A percentile compares a stretch with the other conserved stretches of the same genome.
phyloP scores from a whole-genome alignment of 1,140 invertebrate species.

The Heliconius nattereri region DNA sequence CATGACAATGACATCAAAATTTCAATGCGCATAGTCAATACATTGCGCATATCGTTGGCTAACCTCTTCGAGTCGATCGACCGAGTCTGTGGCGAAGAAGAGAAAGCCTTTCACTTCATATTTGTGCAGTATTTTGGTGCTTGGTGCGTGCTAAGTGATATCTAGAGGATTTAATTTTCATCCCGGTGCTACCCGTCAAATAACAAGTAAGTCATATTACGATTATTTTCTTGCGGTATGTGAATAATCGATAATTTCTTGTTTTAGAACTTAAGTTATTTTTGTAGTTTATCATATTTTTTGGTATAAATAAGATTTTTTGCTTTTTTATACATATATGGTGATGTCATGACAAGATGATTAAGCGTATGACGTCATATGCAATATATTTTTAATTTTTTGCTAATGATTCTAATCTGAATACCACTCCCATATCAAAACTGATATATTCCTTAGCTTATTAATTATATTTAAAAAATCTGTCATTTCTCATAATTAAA shows the following conservation, averaged over 20 bases:
- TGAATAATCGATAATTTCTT: conserved; percentile 34
- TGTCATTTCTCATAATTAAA: not conserved
- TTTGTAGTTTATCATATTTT: not conserved
- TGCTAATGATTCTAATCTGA: conserved; percentile 6
- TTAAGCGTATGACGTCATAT: conserved; percentile 42
- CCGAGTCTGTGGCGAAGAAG: conserved; percentile 64
- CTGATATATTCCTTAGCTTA: not conserved
- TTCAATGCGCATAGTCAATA: conserved; percentile 79
- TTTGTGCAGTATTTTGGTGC: conserved; percentile 73
- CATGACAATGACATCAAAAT: conserved; percentile 66
- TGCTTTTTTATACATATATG: conserved; percentile 16
- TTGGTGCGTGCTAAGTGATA: conserved; percentile 69
- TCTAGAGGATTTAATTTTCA: conserved; percentile 57
- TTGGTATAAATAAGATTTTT: not conserved
- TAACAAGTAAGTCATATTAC: conserved; percentile 61
- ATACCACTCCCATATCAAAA: not conserved
- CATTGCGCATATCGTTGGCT: conserved; percentile 77
- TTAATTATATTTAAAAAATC: not conserved
- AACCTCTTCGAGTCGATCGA: conserved; percentile 76
- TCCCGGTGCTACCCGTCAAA: conserved; percentile 53
- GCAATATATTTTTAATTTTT: conserved; percentile 14
- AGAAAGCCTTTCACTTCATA: conserved; percentile 65
- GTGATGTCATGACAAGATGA: conserved; percentile 43
- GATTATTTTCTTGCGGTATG: conserved; percentile 17
- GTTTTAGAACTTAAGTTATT: conserved; percentile 14